Base-by-base conservation (phyloP, 2,888 invertebrate genomes). In the Acronicta alni region DNA sequence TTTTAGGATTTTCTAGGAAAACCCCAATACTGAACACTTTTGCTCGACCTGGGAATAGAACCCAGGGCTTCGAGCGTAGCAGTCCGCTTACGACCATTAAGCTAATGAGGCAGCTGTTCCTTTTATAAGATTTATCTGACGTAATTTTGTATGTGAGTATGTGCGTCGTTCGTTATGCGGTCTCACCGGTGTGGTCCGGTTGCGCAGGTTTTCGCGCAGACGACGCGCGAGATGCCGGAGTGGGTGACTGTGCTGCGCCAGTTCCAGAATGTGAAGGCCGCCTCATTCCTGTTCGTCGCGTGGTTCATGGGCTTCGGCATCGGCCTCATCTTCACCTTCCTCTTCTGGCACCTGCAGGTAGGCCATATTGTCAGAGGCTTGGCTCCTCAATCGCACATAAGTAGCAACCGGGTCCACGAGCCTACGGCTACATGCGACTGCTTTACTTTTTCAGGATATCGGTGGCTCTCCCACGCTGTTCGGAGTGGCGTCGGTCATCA, bases 281-380 rank as follows among this genome's bases (percentile, higher is more conserved):
- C 97, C 14, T 97, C 98, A 0, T 98, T 99, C 89, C 95, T 99
- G 47, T 98, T 99, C 88, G 98, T 99, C 32, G 98, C 99, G 47
- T 99, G 99, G 98, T 99, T 98, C 92, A 99, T 99, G 99, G 99
- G 99, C 55, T 98, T 99, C 86, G 99, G 99, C 54, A 99, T 99
- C 81, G 99, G 99, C 0, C 95, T 99, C 78, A 99, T 99, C 79
- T 99, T 99, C 93, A 99, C 99, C 4, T 99, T 99, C 93, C 96
- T 99, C 57, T 99, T 99, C 94, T 99, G 99, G 99, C 99, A 99
- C 92, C 95, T 99, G 46, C 97, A 98, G 95, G 98, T 98, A 9
- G 4, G 52, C 16, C 8, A 6, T 26, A 14, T 9, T 26, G 3
- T 5, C 26, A 26, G 9, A 12, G 3, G 14, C 12, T 12, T 3